Base-by-base conservation (phyloP, 2,888 invertebrate genomes). In the Parnassius glacialis region DNA sequence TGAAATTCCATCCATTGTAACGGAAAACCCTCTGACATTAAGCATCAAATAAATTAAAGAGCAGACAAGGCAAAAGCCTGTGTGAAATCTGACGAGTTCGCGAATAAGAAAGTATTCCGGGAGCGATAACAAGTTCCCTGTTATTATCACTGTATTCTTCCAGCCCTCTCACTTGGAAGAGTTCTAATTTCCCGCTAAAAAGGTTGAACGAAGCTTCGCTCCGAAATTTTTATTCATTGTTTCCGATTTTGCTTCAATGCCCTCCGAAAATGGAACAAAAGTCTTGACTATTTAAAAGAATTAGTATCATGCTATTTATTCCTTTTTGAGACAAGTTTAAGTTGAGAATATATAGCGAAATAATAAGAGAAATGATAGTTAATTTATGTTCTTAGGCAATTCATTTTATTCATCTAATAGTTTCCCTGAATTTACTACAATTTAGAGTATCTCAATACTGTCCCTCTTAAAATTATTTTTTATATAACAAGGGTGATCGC, bases 111-210 rank as follows among this genome's bases (percentile, higher is more conserved):
- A 61, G 55, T 55, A 51, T 52, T 55, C 34, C 16, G 20, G 41
- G 52, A 10, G 16, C 65, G 67, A 70, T 68, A 70, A 71, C 70
- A 69, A 68, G 68, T 48, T 60, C 67, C 57, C 61, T 63, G 67
- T 68, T 70, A 69, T 72, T 67, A 70, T 65, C 64, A 61, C 64
- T 61, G 65, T 66, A 66, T 69, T 70, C 69, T 71, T 63, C 65
- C 65, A 53, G 65, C 62, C 68, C 70, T 59, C 64, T 65, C 65
- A 60, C 50, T 57, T 58, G 72, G 70, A 71, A 71, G 70, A 13
- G 48, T 72, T 70, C 68, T 69, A 73, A 70, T 70, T 70, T 69
- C 65, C 68, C 61, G 64, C 62, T 61, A 59, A 54, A 41, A 34
- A 20, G 54, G 45, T 43, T 59, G 25, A 45, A 5, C 9, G 13